These are phyloP conservation scores for Odontesthes bonariensis DNA, from an alignment of 2,113 vertebrate genomes.

Conservation along the genomic window DNA sequence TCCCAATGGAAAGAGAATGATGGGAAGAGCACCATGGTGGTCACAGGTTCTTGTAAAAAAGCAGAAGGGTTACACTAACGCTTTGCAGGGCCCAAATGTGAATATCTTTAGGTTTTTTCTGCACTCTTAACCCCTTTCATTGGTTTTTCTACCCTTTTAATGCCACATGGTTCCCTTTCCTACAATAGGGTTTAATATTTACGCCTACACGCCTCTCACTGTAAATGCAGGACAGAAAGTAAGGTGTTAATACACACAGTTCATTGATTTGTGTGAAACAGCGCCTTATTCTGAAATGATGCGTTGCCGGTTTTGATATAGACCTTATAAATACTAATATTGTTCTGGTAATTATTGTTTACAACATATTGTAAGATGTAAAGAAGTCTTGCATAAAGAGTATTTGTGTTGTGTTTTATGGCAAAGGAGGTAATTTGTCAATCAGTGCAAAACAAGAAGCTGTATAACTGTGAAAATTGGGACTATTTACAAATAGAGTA, in stretches of 20 bases:
- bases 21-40: slow-evolving; percentile 52
- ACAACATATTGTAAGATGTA: slow-evolving; percentile 2
- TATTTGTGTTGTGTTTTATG: slow-evolving; percentile 39
- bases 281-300: slow-evolving; percentile 19
- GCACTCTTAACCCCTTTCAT: slow-evolving; percentile 63
- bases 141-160: slow-evolving; percentile 48
- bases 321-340: background rate
- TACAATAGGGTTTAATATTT: slow-evolving; percentile 42
- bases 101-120: slow-evolving; percentile 66
- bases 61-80: slow-evolving; percentile 67
- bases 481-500: slow-evolving; percentile 67
- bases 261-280: slow-evolving; percentile 4
- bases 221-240: slow-evolving; percentile 25
- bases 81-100: slow-evolving; percentile 61
- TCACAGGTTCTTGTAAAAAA: slow-evolving; percentile 72
- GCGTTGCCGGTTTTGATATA: slow-evolving; percentile 7
- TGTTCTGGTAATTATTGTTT: slow-evolving; percentile 6
- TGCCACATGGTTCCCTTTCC: slow-evolving; percentile 30
- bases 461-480: slow-evolving; percentile 56
- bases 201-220: slow-evolving; percentile 47
- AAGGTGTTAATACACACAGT: slow-evolving; percentile 8
- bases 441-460: slow-evolving; percentile 59
- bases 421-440: slow-evolving; percentile 59
- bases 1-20: slow-evolving; percentile 59
- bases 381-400: slow-evolving; percentile 18